Conservation (phyloP, 2,113 vertebrate species). For the Apteryx owenii region DNA sequence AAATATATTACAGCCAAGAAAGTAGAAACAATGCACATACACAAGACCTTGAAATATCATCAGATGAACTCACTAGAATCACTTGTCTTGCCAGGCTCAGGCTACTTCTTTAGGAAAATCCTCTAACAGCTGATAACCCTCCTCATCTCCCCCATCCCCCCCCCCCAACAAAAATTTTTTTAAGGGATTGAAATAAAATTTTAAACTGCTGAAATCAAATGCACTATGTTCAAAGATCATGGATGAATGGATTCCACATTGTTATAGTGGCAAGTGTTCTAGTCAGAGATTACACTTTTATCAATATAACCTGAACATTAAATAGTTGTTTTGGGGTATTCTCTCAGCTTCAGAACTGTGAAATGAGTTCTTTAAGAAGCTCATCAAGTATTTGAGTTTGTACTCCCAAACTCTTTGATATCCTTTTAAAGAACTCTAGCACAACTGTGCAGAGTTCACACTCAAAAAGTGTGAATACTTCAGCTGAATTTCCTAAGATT, state of each 20-base stretch:
- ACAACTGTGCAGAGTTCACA: background rate
- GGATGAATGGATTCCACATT: background rate
- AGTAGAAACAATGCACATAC: background rate
- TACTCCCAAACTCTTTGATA: background rate
- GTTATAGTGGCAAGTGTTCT: background rate
- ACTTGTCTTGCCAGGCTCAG: background rate
- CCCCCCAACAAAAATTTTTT: background rate
- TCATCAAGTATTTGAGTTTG: background rate
- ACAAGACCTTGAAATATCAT: background rate
- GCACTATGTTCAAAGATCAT: background rate
- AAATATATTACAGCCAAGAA: background rate
- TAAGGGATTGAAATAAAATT: background rate
- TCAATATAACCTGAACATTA: background rate
- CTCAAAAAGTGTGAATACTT: background rate
- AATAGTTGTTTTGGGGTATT: background rate
- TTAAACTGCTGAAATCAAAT: background rate
- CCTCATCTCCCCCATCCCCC: background rate
- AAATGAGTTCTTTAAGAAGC: background rate
- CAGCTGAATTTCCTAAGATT: background rate
- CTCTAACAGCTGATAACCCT: background rate
- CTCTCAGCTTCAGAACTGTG: background rate
- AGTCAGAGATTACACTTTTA: background rate
- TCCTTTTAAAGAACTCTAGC: background rate
- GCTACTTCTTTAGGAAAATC: background rate
- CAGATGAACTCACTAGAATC: background rate